Base-by-base conservation (phyloP, 2,113 vertebrate genomes). In the Hirundichthys speculiger region DNA sequence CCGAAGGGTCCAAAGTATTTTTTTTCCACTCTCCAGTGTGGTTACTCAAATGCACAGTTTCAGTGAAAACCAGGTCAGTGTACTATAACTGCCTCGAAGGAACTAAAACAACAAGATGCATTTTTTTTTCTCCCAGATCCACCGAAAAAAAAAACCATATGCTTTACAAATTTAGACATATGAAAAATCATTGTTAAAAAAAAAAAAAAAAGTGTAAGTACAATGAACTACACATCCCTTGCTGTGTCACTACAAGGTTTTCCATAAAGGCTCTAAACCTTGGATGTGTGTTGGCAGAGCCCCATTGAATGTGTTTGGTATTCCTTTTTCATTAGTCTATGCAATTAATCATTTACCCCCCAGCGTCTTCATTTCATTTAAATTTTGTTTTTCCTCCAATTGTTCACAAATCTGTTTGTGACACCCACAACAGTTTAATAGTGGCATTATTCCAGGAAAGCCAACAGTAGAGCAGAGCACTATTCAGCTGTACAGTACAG, bases 51-150 rank as follows among this genome's bases (percentile, higher is more conserved):
- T 75, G 73, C 85, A 77, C 75, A 82, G 68, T 86, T 83, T 82
- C 75, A 83, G 59, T 75, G 59, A 77, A 82, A 90, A 88, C 67
- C 81, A 86, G 88, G 86, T 87, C 85, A 86, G 66, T 78, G 69
- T 71, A 50, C 72, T 81, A 67, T 73, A 70, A 71, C 73, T 75
- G 79, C 61, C 77, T 80, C 66, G 16, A 64, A 69, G 58, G 70
- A 75, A 51, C 61, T 70, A 34, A 75, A 84, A 82, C 42, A 64
- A 69, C 24, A 76, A 50, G 38, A 69, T 75, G 40, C n/a, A n/a
- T n/a, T 59, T 12, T 58, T 60, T 58, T 59, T 45, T 41, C 25
- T 57, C 22, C 40, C 19, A 2, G 30, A 45, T 65, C 54, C 39
- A 40, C 8, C 21, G 15, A 58, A 57, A 52, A 48, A 30, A 13